Base-by-base conservation (phyloP, 2,888 invertebrate genomes). In the Tenodera sinensis region DNA sequence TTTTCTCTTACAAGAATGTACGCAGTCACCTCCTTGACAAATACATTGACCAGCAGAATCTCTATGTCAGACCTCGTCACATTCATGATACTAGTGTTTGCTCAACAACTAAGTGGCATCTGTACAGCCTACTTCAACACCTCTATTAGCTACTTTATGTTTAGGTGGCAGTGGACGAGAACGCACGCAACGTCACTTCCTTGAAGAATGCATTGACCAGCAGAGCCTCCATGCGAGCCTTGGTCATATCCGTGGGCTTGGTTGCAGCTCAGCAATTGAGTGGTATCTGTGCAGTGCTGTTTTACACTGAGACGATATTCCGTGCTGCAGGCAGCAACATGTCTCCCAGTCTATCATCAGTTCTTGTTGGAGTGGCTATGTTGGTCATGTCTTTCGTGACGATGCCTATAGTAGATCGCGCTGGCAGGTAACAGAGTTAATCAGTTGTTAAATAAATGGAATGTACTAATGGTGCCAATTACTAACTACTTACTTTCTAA, bases 201-300 rank as follows among this genome's bases (percentile, higher is more conserved):
- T 88, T 90, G 28, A 89, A 89, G 84, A 89, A 91, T 15, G 88
- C 91, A 47, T 42, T 91, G 83, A 82, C 89, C 2, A 90, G 89
- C 14, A 54, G 15, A 2, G 95, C 96, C 34, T 96, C 97, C 92
- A 95, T 96, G 91, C 96, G 96, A 92, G 97, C 97, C 0, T 95
- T 98, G 92, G 94, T 97, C 91, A 95, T 97, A 88, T 96, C 96
- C 0, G 95, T 96, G 91, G 95, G 96, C 7, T 94, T 98, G 90
- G 96, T 97, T 88, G 94, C 95, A 91, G 97, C 98, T 93, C 98
- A 98, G 92, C 98, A 98, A 93, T 94, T 97, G 91, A 96, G 96
- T 0, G 97, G 97, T 0, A 96, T 97, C 92, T 97, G 97, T 93
- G 96, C 97, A 0, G 96, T 98, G 0, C 94, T 97, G 3, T 97